A percentile compares a stretch with the other conserved stretches of the same genome.
phyloP scores from a whole-genome alignment of 2,888 invertebrate genomes.

The Hydraecia micacea region DNA sequence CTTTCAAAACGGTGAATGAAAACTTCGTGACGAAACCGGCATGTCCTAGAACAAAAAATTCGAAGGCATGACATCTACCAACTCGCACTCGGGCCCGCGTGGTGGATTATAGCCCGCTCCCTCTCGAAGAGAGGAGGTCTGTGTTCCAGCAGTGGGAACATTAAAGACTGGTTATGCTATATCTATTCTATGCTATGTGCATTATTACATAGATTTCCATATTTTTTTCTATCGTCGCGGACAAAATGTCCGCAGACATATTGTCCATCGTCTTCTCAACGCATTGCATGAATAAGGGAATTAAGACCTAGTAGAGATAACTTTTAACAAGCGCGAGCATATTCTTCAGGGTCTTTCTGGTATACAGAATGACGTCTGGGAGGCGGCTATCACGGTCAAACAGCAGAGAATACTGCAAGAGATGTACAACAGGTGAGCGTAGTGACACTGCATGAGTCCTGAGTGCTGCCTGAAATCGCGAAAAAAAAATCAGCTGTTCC shows the following conservation, averaged over 20 bases:
- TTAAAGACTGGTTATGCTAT: no score
- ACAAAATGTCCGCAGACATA: neutral
- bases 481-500: no score
- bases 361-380: constrained; percentile 92
- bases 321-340: constrained; percentile 45
- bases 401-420: constrained; percentile 91
- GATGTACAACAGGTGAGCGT: constrained; percentile 85
- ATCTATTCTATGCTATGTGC: neutral
- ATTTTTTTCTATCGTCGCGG: neutral
- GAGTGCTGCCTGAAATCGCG: no score
- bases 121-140: neutral
- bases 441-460: constrained; percentile 21
- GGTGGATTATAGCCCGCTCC: neutral
- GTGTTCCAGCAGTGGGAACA: no score
- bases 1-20: no score
- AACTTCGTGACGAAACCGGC: no score
- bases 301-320: constrained; percentile 16
- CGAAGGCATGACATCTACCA: no score
- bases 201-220: neutral
- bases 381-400: constrained; percentile 92
- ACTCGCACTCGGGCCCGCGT: no score
- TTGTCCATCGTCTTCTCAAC: neutral
- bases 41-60: no score
- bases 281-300: neutral
- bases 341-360: constrained; percentile 79